Evolutionary conservation across 1,140 invertebrate species (phyloP).

Genomic region (Zophobas atratus): DNA sequence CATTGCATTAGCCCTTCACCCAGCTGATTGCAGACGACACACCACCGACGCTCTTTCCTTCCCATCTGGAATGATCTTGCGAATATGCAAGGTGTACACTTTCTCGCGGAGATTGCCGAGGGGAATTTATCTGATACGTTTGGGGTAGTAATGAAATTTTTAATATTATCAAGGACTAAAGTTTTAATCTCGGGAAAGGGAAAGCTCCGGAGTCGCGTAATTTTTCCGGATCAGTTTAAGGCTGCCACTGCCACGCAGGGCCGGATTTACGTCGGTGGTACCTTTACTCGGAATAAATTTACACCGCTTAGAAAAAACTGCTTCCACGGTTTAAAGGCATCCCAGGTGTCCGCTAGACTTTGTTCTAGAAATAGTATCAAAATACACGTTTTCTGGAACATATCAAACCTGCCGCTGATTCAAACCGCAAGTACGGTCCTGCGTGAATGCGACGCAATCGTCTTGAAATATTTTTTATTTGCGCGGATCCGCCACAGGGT

Average conservation of each 20-base stretch:
- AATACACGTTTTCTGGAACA: too few species aligned
- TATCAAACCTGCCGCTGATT: too few species aligned
- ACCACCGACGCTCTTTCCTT: conserved; percentile 30
- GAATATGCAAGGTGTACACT: conserved; percentile 43
- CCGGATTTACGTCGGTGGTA: too few species aligned
- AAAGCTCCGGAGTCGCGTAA: background rate
- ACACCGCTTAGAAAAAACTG: too few species aligned
- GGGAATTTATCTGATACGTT: conserved; percentile 31
- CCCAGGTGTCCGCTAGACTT: too few species aligned
- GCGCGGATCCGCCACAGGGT: background rate
- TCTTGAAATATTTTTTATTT: conserved; percentile 12
- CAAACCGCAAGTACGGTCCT: too few species aligned
- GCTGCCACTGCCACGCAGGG: too few species aligned
- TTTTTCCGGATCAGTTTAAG: background rate
- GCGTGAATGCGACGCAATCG: background rate
- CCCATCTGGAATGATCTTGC: conserved; percentile 19
- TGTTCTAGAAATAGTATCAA: too few species aligned
- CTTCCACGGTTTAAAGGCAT: too few species aligned
- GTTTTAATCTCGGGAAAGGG: conserved; percentile 2
- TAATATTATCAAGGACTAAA: conserved; percentile 23
- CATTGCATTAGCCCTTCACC: conserved; percentile 62
- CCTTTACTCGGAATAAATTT: too few species aligned
- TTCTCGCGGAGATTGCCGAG: conserved; percentile 40
- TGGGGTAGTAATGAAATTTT: conserved; percentile 25
- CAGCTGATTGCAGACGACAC: conserved; percentile 49